Base-by-base conservation (phyloP, 2,888 invertebrate species). In the Macrosoma leucophasiata region DNA sequence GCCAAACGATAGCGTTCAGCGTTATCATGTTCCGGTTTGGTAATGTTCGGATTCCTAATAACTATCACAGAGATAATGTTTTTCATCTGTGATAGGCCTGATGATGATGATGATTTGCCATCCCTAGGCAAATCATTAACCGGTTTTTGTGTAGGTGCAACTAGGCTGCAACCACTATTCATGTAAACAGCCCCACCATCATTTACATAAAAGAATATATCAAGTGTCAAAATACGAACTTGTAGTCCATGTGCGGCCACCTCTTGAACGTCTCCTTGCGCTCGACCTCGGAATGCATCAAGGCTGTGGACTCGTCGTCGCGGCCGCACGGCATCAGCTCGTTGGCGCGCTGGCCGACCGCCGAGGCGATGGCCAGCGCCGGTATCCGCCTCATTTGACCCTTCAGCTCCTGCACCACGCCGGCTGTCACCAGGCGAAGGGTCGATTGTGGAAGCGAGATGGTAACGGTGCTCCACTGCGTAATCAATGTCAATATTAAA, bases 211-310 rank as follows among this genome's bases (percentile, higher is more conserved):
- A 19, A 29, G 34, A 19, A 31, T 8, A 13, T 4, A 7, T 14
- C 8, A 5, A 19, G 11, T 23, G 7, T 28, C 8, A 33, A 33
- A n/a, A 14, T 25, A 77, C 85, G 82, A 64, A 95, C 94, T 96
- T 96, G 79, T 96, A 97, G 72, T 96, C 95, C 94, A 95, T 96
- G 63, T 97, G 97, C 2, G 97, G 97, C 97, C 97, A 97, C 61
- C 93, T 90, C 47, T 91, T 91, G 75, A 97, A 97, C 0, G 97
- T 96, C 63, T 95, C 92, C 51, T 94, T 88, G 24, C 97, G 86
- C 41, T 95, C 93, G 0, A 94, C 93, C 76, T 97, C 97, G 46
- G 95, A 95, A 68, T 94, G 95, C 97, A 97, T 97, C 38, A 89
- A 77, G 1, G 79, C 76, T 48, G 82, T 56, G 6, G 73, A 63